Base-by-base conservation (phyloP, 2,888 invertebrate species). In the Drosophila fulvimacula region DNA sequence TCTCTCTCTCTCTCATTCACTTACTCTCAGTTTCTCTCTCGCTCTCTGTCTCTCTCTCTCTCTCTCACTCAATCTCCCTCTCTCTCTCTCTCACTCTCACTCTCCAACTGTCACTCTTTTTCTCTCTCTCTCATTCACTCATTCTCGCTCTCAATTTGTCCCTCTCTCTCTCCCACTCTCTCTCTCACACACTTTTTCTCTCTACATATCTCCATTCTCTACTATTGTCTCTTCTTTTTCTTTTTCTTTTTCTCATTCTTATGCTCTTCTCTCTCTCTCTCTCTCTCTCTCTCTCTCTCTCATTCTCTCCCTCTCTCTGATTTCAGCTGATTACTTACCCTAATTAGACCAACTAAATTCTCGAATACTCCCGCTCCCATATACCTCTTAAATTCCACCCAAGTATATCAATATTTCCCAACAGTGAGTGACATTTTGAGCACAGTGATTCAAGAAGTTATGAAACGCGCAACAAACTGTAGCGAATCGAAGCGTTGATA, bases 371-470 rank as follows among this genome's bases (percentile, higher is more conserved):
- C 3, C 9, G 3, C 15, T 1, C 27, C 9, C 7, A 27, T 46
- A 27, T 46, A 11, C 48, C 48, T 17, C 9, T 30, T 5, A 17
- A 5, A n/a, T 7, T 30, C 17, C 5, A 17, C 30, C 7, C 30
- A 4, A 11, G 48, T 30, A 17, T 48, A 5, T 19, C 5, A 9
- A 15, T 13, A 32, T 48, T 48, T 48, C 48, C 6, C 30, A 30
- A 48, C 13, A 13, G 10, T 66, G 72, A 74, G 41, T 74, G 69
- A 74, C 69, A 73, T 39, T 48, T 60, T 46, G 36, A 60, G 55
- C 30, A 46, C 64, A 48, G 17, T n/a, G n/a, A 44, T 6, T n/a
- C 30, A 30, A 30, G 11, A 44, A 44, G 10, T 30, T 42, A 6
- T 24, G 17, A 19, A 41, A 19, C 30, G 15, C 19, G 10, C 42